Evolutionary conservation across 2,113 vertebrate genomes (phyloP).

Genomic region (Varanus salvator): DNA sequence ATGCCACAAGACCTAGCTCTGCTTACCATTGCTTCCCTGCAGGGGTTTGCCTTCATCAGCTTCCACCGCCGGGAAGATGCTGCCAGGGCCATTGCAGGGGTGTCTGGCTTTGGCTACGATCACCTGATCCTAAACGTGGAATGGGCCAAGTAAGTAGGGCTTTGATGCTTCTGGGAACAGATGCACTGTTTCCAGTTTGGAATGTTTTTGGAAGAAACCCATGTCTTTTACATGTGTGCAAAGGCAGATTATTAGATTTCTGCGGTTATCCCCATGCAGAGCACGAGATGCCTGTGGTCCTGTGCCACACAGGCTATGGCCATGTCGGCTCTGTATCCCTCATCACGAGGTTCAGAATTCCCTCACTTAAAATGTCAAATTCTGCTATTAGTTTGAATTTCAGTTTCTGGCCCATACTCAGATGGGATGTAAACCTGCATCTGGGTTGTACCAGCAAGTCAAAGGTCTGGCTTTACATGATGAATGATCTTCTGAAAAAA

Average conservation of each 20-base stretch:
- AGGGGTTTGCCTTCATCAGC: constrained; percentile 98
- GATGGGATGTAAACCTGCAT: no score
- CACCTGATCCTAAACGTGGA: constrained; percentile 97
- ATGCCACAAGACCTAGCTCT: fast-evolving
- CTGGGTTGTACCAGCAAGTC: background rate
- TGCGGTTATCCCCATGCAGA: background rate
- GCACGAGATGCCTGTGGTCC: background rate
- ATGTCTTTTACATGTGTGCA: background rate
- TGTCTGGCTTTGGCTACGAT: constrained; percentile 96
- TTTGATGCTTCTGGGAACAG: background rate
- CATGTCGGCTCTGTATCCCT: background rate
- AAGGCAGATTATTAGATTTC: background rate
- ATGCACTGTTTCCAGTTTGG: no score
- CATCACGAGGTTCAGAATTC: background rate
- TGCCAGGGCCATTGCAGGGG: constrained; percentile 89
- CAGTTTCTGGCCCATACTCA: background rate
- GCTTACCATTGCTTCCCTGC: background rate
- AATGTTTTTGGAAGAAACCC: background rate
- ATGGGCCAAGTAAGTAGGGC: constrained; percentile 92
- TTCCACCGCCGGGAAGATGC: constrained; percentile 96
- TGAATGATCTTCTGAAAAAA: background rate
- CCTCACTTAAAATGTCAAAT: background rate
- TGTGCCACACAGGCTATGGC: background rate
- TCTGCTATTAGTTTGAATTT: background rate
- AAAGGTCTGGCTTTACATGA: background rate